Evolutionary conservation across 2,797 vertebrate species (phyloP).

Genomic region (Pangasius djambal): DNA sequence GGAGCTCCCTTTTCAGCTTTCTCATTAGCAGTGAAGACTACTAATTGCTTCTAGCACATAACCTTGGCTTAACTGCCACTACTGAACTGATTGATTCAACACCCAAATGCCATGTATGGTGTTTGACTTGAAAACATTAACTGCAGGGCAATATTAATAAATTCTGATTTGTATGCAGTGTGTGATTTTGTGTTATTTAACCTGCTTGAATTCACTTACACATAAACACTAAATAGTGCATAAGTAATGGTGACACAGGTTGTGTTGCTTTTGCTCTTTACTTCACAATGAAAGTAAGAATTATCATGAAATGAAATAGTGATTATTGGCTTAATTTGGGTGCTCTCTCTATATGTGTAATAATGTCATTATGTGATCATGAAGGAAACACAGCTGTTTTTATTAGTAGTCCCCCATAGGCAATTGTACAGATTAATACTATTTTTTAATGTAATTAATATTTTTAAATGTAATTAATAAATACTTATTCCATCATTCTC

Average conservation of each 20-base stretch:
- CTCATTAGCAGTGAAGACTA: neutral
- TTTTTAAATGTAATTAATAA: neutral
- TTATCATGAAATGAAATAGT: neutral
- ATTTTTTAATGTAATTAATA: neutral
- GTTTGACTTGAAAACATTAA: slow-evolving; percentile 63
- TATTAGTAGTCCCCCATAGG: neutral
- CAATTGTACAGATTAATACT: neutral
- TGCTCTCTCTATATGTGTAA: neutral
- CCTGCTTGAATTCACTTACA: neutral
- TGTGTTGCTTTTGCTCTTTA: neutral
- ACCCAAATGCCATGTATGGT: slow-evolving; percentile 53
- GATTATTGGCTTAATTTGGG: neutral
- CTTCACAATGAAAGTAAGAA: neutral
- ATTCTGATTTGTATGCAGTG: neutral
- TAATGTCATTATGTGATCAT: neutral
- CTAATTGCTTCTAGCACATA: neutral
- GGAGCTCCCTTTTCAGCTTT: neutral
- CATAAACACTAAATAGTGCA: neutral
- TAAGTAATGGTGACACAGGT: neutral
- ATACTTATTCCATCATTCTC: neutral
- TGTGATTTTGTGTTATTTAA: neutral
- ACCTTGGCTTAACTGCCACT: slow-evolving; percentile 59
- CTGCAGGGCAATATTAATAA: slow-evolving; percentile 64
- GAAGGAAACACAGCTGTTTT: neutral
- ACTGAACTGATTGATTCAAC: slow-evolving; percentile 58